A percentile compares a stretch with the other conserved stretches of the same genome.
These are phyloP conservation scores for Lasioglossum malachurum DNA, from an alignment of 2,888 invertebrate genomes.

Conservation along the genomic window DNA sequence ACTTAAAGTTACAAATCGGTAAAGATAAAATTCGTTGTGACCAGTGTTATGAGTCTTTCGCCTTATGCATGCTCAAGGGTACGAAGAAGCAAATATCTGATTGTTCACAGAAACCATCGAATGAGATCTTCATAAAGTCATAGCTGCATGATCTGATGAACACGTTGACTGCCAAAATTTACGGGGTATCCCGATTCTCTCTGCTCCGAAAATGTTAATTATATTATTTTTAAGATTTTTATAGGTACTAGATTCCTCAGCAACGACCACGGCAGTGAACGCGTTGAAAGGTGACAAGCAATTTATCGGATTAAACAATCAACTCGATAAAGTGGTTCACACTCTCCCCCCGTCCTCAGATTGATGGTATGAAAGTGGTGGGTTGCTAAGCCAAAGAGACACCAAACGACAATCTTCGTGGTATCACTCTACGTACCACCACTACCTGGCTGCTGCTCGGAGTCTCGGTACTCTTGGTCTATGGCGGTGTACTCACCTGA, in stretches of 20 bases:
- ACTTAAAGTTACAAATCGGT: not conserved
- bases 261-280: not conserved
- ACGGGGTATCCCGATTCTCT: not conserved
- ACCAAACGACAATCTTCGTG: not conserved
- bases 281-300: not conserved
- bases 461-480: slow-evolving; percentile 30
- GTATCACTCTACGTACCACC: slow-evolving; percentile 58
- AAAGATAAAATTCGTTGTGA: not conserved
- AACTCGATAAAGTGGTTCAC: not conserved
- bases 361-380: not conserved
- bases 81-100: not conserved
- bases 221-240: not conserved
- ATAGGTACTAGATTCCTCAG: not conserved
- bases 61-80: not conserved
- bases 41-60: not conserved
- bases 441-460: slow-evolving; percentile 23
- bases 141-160: not conserved
- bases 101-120: not conserved
- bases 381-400: slow-evolving; percentile 2
- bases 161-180: not conserved
- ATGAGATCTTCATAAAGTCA: not conserved
- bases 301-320: not conserved
- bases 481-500: slow-evolving; percentile 76
- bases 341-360: not conserved
- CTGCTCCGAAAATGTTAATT: not conserved